Percentiles rank a stretch among this genome's conserved stretches.
These are phyloP conservation scores for Urechis unicinctus DNA, from an alignment of 2,888 invertebrate genomes.

Conservation along the genomic window DNA sequence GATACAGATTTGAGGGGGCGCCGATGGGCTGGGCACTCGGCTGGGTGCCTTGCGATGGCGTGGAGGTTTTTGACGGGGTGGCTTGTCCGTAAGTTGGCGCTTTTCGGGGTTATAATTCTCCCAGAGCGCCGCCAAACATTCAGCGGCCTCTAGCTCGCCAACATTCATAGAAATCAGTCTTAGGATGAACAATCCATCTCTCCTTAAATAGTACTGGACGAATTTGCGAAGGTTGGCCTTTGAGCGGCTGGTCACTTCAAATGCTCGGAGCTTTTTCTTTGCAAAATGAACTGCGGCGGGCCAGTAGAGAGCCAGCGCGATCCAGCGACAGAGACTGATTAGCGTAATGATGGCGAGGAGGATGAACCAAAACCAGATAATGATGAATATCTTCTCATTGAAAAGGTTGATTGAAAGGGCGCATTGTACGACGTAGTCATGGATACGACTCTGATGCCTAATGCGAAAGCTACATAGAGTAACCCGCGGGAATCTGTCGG, in stretches of 20 bases:
- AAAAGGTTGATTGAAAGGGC: conserved; percentile 35
- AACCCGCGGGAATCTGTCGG: conserved; percentile 44
- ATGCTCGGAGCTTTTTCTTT: conserved; percentile 16
- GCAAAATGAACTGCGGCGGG: conserved; percentile 20
- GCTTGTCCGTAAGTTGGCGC: background rate
- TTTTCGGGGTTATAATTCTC: conserved; percentile 20
- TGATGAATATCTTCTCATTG: conserved; percentile 47
- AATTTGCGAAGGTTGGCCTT: conserved; percentile 17
- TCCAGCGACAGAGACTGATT: conserved; percentile 50
- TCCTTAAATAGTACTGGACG: conserved; percentile 19
- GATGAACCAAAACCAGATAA: conserved; percentile 55
- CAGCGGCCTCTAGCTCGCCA: conserved; percentile 21
- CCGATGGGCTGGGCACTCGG: no score
- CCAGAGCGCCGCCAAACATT: conserved; percentile 19
- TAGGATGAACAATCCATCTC: conserved; percentile 21
- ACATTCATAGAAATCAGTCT: conserved; percentile 19
- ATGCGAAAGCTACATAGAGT: conserved; percentile 49
- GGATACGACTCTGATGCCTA: conserved; percentile 48
- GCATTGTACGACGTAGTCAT: conserved; percentile 51
- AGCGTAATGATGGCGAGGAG: conserved; percentile 49
- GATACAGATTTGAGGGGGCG: no score
- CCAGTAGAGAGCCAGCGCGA: conserved; percentile 27
- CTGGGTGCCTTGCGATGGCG: no score
- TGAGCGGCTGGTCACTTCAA: conserved; percentile 15
- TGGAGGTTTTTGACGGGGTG: no score